Percentiles rank a stretch among this genome's conserved stretches.
Conservation (phyloP, 2,888 invertebrate species). For the Leistus spinibarbis region DNA sequence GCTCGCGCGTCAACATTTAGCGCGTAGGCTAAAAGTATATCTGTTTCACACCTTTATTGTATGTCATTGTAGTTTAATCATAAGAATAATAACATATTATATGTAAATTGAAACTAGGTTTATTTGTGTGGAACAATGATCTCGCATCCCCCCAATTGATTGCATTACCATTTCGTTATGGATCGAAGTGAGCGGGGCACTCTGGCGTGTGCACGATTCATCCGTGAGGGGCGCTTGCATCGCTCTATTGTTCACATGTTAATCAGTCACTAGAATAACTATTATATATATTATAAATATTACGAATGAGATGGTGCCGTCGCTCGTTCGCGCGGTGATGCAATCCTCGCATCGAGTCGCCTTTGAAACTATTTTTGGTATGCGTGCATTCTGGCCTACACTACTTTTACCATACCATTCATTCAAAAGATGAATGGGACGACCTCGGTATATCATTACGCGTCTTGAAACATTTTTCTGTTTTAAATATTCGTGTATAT, state of each 20-base stretch:
- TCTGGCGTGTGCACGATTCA: not conserved
- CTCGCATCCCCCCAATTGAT: conserved; percentile 29
- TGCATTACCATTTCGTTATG: conserved; percentile 36
- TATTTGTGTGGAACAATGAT: conserved; percentile 24
- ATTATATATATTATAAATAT: no score
- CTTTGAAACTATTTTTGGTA: not conserved
- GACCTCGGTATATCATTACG: not conserved
- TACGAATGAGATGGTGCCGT: not conserved
- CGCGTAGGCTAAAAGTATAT: conserved; percentile 3
- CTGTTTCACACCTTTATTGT: conserved; percentile 20
- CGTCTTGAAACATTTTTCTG: no score
- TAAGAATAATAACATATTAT: conserved; percentile 59
- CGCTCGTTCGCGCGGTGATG: no score
- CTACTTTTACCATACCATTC: not conserved
- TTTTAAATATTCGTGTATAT: no score
- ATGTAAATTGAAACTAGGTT: conserved; percentile 52
- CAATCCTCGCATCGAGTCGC: not conserved
- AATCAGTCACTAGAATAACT: conserved; percentile 11
- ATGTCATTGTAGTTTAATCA: conserved; percentile 55
- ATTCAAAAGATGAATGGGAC: not conserved
- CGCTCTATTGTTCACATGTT: conserved; percentile 30
- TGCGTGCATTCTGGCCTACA: not conserved
- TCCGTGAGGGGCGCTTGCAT: not conserved
- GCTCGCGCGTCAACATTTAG: not conserved
- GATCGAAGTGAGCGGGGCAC: not conserved